Evolutionary conservation across 2,888 invertebrate genomes (phyloP).

Genomic region (Glyphotaelius pellucidus): DNA sequence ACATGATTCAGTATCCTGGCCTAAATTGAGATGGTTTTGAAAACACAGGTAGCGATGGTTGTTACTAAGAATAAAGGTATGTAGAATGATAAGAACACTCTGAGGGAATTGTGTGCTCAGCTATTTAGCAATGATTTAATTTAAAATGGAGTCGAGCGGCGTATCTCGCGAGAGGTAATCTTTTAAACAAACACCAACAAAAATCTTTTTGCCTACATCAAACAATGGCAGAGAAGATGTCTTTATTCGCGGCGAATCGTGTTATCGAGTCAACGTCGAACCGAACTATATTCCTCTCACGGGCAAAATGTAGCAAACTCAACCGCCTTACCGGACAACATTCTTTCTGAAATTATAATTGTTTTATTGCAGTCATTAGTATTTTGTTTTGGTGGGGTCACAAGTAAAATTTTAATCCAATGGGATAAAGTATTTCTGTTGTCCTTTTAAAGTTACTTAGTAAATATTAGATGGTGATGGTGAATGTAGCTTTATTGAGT

Average conservation of each 20-base stretch:
- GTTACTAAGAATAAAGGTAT: background rate
- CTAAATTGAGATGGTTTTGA: too few species aligned
- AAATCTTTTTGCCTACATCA: slow-evolving; percentile 5
- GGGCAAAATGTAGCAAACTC: slow-evolving; percentile 51
- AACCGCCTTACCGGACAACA: background rate
- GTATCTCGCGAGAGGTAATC: slow-evolving; percentile 18
- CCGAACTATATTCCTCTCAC: background rate
- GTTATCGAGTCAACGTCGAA: slow-evolving; percentile 24
- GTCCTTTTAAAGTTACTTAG: slow-evolving; percentile 6
- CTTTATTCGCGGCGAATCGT: background rate
- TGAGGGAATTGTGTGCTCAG: background rate
- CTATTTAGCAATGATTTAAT: background rate
- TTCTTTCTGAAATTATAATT: background rate
- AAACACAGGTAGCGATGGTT: background rate
- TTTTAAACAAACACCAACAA: slow-evolving; percentile 4
- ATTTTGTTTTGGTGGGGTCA: background rate
- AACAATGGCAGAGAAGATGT: slow-evolving; percentile 7
- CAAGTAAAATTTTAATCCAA: slow-evolving; percentile 5
- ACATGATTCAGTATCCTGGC: too few species aligned
- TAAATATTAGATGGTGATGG: slow-evolving; percentile 18
- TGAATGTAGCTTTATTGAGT: background rate
- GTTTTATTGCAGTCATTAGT: background rate
- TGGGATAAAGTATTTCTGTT: slow-evolving; percentile 41
- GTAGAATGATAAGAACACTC: background rate
- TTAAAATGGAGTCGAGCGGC: background rate